Percentiles rank a stretch among this genome's conserved stretches.
These are phyloP conservation scores for Subacronicta megacephala DNA, from an alignment of 2,888 invertebrate genomes.

Conservation along the genomic window DNA sequence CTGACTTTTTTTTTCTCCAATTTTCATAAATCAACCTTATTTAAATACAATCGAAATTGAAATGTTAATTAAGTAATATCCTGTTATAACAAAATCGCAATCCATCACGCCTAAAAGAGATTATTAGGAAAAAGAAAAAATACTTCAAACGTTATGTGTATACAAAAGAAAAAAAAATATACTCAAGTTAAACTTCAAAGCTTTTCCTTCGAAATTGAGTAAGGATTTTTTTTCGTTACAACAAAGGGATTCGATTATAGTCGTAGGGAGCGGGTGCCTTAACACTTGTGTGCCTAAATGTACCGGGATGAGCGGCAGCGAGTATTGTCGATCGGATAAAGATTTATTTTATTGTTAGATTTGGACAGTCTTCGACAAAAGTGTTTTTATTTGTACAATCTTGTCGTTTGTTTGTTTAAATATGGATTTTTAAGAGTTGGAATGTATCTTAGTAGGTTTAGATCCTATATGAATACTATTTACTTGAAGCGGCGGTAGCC, in stretches of 20 bases:
- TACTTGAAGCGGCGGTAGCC: too few relatives aligned
- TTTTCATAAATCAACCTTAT: background rate
- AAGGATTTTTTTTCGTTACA: conserved; percentile 63
- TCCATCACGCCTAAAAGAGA: conserved; percentile 46
- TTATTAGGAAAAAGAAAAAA: conserved; percentile 50
- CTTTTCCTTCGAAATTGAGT: conserved; percentile 62
- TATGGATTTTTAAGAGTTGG: too few relatives aligned
- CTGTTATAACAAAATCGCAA: conserved; percentile 44
- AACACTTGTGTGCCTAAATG: conserved; percentile 46
- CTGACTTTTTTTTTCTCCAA: too few relatives aligned
- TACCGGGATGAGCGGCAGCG: conserved; percentile 8
- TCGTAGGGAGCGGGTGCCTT: conserved; percentile 53
- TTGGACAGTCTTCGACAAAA: background rate
- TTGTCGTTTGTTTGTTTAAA: too few relatives aligned
- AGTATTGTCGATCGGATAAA: conserved; percentile 7
- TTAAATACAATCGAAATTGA: conserved; percentile 4
- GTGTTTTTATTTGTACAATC: background rate
- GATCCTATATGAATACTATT: too few relatives aligned
- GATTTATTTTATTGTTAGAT: conserved; percentile 19
- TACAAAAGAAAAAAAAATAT: conserved; percentile 53
- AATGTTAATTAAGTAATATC: conserved; percentile 29
- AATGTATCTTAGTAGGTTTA: too few relatives aligned
- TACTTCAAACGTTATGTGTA: conserved; percentile 47
- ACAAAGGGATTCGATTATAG: conserved; percentile 72
- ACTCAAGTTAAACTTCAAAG: conserved; percentile 67